Conservation (phyloP, 2,113 vertebrate species). For the Platysteira castanea region DNA sequence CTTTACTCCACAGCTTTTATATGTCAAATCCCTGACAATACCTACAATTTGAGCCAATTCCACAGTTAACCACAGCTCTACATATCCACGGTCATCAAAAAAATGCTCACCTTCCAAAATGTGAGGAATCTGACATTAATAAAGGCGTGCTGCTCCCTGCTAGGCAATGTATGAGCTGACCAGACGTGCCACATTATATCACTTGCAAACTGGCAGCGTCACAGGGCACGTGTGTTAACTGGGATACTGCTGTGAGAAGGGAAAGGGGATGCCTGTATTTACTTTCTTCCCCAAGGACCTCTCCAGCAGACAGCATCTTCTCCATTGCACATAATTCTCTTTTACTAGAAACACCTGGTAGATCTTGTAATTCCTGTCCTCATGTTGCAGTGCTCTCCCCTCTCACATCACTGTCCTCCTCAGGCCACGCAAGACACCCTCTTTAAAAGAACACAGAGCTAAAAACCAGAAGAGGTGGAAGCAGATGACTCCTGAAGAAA, state of each 20-base stretch:
- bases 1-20: not conserved
- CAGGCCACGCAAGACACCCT: not conserved
- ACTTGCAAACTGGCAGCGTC: not conserved
- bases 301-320: not conserved
- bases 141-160: not conserved
- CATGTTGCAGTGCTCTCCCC: not conserved
- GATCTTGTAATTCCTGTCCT: not conserved
- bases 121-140: not conserved
- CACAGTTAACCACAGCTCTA: not conserved
- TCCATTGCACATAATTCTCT: not conserved
- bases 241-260: not conserved
- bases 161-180: not conserved
- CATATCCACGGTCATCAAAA: not conserved
- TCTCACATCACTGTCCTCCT: not conserved
- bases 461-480: not conserved
- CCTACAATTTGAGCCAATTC: not conserved
- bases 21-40: not conserved
- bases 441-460: not conserved
- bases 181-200: not conserved
- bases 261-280: not conserved
- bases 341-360: not conserved
- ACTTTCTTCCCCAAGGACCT: not conserved
- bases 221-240: not conserved
- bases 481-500: not conserved
- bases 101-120: not conserved